Base-by-base conservation (phyloP, 1,140 invertebrate species). In the Pseudachorutes palmiensis region DNA sequence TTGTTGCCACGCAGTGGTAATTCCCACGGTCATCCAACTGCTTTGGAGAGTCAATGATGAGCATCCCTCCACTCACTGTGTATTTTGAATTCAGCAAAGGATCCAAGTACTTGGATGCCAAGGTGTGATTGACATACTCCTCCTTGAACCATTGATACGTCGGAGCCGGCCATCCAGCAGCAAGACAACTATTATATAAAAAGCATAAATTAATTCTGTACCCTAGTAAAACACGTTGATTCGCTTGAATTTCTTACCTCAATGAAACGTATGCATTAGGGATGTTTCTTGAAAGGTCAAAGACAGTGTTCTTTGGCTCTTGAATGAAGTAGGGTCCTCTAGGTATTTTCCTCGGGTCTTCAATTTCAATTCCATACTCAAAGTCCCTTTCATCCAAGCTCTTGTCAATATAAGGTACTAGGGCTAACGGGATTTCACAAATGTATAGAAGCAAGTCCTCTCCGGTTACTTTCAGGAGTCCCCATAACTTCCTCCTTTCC, bases 91-190 rank as follows among this genome's bases (percentile, higher is more conserved):
- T 85, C 28, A 69, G 70, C 57, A 95, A 74, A 0, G 90, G 90
- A 80, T 96, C 85, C 70, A 96, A 91, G 76, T 82, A 81, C 41
- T 77, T 82, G 16, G 85, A 85, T 67, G 87, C 79, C 1, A 90
- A 76, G 32, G 82, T 82, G 75, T 91, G 88, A 74, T 91, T 87
- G 75, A 88, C 83, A 79, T 91, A 94, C 72, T 89, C 85, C 81
- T 95, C 92, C 74, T 88, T 87, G 75, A 85, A 97, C 94, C 94
- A 97, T 76, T 88, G 84, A 77, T 97, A 98, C 3, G 85, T 87
- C 0, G 94, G 91, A 16, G 89, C 84, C 1, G 95, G 94, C 79
- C 89, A 96, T 1, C 91, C 94, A 59, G 86, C 87, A 68, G 93
- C 93, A 64, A 91, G 79, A 79, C 93, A 97, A 72, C 83, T 82